A percentile compares a stretch with the other conserved stretches of the same genome.
These are phyloP conservation scores for Luperina nickerlii DNA, from an alignment of 2,888 invertebrate species.

Conservation along the genomic window DNA sequence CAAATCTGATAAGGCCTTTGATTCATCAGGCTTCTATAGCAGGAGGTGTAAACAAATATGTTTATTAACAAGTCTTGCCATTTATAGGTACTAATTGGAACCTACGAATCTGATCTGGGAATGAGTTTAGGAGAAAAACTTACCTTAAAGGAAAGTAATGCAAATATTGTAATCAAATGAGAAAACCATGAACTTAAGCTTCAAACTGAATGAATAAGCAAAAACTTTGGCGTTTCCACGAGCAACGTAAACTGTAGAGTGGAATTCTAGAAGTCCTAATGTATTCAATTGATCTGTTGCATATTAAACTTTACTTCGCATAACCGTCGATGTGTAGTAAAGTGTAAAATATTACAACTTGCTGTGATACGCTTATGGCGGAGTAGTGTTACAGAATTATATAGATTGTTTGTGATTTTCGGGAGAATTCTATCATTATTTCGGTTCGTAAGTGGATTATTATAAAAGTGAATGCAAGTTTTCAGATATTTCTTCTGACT, in stretches of 20 bases:
- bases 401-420: background rate
- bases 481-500: background rate
- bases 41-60: background rate
- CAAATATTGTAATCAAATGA: background rate
- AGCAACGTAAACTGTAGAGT: slow-evolving; percentile 13
- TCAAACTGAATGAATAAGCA: background rate
- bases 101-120: background rate
- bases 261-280: slow-evolving; percentile 21
- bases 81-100: slow-evolving; percentile 3
- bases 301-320: slow-evolving; percentile 34
- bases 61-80: background rate
- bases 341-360: slow-evolving; percentile 11
- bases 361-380: slow-evolving; percentile 6
- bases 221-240: background rate
- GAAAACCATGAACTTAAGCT: background rate
- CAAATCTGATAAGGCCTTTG: slow-evolving; percentile 35
- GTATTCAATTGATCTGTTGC: slow-evolving; percentile 15
- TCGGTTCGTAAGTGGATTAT: background rate
- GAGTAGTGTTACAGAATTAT: background rate
- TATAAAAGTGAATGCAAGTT: background rate
- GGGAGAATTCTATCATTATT: slow-evolving; percentile 1
- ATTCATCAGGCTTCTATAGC: slow-evolving; percentile 5
- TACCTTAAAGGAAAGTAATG: background rate
- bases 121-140: background rate
- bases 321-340: slow-evolving; percentile 4